A percentile compares a stretch with the other conserved stretches of the same genome.
Conservation (phyloP, 2,888 invertebrate genomes). For the Trichopria drosophilae region DNA sequence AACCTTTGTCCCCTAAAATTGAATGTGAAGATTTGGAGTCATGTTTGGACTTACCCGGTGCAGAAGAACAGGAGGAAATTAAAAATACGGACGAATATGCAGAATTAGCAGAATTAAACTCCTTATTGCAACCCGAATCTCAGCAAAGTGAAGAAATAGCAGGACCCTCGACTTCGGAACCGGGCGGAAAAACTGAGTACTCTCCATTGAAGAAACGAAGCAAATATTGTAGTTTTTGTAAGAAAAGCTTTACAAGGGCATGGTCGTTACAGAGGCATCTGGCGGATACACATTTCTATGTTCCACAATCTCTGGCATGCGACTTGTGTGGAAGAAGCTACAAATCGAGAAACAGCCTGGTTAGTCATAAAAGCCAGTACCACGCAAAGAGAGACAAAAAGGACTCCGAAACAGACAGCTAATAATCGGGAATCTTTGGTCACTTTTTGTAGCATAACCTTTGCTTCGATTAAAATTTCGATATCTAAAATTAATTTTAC, state of each 20-base stretch:
- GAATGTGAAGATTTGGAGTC: constrained; percentile 44
- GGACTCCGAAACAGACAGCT: neutral
- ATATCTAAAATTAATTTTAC: too few relatives aligned
- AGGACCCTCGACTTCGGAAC: neutral
- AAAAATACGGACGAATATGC: constrained; percentile 2
- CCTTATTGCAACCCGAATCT: neutral
- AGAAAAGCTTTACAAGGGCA: constrained; percentile 60
- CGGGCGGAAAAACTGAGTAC: neutral
- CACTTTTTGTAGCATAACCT: too few relatives aligned
- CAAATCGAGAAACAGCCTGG: constrained; percentile 59
- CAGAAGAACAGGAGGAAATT: neutral
- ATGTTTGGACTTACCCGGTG: constrained; percentile 34
- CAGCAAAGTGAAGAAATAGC: too few relatives aligned
- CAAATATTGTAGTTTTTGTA: constrained; percentile 58
- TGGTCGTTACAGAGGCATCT: constrained; percentile 62
- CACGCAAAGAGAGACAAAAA: constrained; percentile 10
- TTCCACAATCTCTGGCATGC: constrained; percentile 59
- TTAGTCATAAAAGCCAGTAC: constrained; percentile 58
- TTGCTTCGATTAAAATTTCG: too few relatives aligned
- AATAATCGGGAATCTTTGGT: too few relatives aligned
- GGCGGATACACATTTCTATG: constrained; percentile 60
- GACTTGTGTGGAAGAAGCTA: constrained; percentile 60
- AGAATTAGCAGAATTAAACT: constrained; percentile 21
- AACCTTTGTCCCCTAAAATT: constrained; percentile 51
- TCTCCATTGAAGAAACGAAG: constrained; percentile 19